Conservation (phyloP, 2,888 invertebrate species). For the Diarsia mendica region DNA sequence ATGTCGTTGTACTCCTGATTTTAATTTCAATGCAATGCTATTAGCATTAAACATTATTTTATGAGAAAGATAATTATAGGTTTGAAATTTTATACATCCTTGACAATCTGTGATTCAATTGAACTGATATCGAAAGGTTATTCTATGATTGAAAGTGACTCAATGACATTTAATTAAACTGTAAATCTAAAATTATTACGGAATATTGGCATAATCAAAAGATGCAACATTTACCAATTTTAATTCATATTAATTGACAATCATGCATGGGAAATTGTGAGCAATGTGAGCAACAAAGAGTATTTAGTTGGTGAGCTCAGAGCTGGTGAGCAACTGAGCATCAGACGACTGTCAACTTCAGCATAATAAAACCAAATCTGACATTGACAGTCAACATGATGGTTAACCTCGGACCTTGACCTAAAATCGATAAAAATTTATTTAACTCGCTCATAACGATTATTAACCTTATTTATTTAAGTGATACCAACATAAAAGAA, state of each 20-base stretch:
- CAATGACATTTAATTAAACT: background rate
- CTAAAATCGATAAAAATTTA: slow-evolving; percentile 34
- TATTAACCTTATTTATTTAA: background rate
- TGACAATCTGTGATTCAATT: slow-evolving; percentile 32
- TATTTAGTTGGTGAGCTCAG: too few relatives aligned
- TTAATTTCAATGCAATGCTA: slow-evolving; percentile 51
- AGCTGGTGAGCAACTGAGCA: too few relatives aligned
- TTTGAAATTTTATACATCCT: slow-evolving; percentile 45
- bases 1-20: slow-evolving; percentile 39
- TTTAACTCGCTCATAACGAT: slow-evolving; percentile 4
- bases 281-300: too few relatives aligned
- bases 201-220: background rate
- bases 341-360: slow-evolving; percentile 18
- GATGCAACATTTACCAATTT: background rate
- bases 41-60: slow-evolving; percentile 47
- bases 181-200: background rate
- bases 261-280: background rate
- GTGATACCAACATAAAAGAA: slow-evolving; percentile 29
- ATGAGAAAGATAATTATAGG: slow-evolving; percentile 31
- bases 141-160: slow-evolving; percentile 9
- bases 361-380: slow-evolving; percentile 6
- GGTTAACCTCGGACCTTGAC: background rate
- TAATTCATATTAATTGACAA: background rate
- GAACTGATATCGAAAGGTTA: slow-evolving; percentile 29
- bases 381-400: background rate